Evolutionary conservation across 2,797 vertebrate genomes (phyloP), one percentile per base, ranked within the genome.

Genomic region (Megalops cyprinoides): DNA sequence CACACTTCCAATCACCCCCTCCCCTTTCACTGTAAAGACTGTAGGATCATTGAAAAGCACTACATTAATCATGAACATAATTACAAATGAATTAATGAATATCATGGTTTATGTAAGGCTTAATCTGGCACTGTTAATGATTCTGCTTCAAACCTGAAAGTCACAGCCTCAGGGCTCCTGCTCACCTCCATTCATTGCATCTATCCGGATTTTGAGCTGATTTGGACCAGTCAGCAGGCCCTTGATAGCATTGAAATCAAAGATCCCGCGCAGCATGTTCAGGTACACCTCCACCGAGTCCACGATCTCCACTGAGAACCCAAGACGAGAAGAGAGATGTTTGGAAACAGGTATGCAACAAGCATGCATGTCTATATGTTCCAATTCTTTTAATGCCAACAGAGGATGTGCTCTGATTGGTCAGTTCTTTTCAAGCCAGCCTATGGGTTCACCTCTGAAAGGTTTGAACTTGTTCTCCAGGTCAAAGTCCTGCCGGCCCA

Each of bases 391-490:
- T 2, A 2, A 53, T 2, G 51, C 51, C 3, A 48, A 48, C 10
- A 48, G 31, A 10, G 8, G 3, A 6, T 20, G 14, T 62, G 6
- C 12, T 15, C 6, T 37, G 62, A 44, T 71, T 71, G 67, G 67
- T 44, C 39, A 9, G 18, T n/a, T 4, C 20, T n/a, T 7, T 48
- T 78, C n/a, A n/a, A n/a, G n/a, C n/a, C n/a, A n/a, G n/a, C n/a
- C n/a, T n/a, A n/a, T n/a, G n/a, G n/a, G n/a, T n/a, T n/a, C 95
- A 99, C 98, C 98, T 96, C 97, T 94, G 91, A 99, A 99, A 77
- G 98, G 98, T 86, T 99, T 99, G 91, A 99, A 99, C 89, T 99
- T 99, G 93, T 99, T 99, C 92, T 99, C 98, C 87, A 99, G 88
- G 89, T 99, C 98, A 92, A 99, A 99, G 83, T 99, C 97, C 84